These are phyloP conservation scores for Noctuana brunneofusca DNA, from an alignment of 2,888 invertebrate species.

Conservation along the genomic window DNA sequence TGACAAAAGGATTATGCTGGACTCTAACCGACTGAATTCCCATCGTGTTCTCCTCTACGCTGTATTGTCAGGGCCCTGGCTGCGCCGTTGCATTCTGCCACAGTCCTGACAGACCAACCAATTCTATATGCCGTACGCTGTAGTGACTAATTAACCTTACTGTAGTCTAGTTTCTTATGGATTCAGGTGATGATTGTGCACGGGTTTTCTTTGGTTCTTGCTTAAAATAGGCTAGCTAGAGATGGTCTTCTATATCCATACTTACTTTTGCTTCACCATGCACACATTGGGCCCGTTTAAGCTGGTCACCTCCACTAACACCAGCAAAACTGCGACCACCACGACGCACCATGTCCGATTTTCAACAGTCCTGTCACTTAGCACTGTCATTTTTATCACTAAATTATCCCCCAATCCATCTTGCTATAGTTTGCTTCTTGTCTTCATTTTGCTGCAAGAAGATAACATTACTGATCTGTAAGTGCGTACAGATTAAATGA, in stretches of 20 bases:
- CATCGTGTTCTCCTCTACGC: too few species aligned
- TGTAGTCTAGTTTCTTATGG: too few species aligned
- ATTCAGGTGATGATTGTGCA: too few species aligned
- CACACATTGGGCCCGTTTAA: slow-evolving; percentile 76
- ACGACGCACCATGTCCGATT: slow-evolving; percentile 57
- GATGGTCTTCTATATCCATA: slow-evolving; percentile 32
- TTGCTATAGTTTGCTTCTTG: slow-evolving; percentile 34
- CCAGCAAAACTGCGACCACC: slow-evolving; percentile 46
- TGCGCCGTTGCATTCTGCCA: too few species aligned
- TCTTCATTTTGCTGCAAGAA: slow-evolving; percentile 26
- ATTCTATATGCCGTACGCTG: too few species aligned
- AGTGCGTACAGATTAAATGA: too few species aligned
- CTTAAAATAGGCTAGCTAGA: not conserved
- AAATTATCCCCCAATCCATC: slow-evolving; percentile 49
- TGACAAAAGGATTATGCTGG: too few species aligned
- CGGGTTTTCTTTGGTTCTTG: too few species aligned
- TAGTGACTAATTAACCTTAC: too few species aligned
- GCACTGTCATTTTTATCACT: slow-evolving; percentile 44
- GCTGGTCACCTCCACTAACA: slow-evolving; percentile 52
- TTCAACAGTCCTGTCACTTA: slow-evolving; percentile 47
- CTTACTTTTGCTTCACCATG: slow-evolving; percentile 79
- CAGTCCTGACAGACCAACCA: too few species aligned
- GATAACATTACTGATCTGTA: not conserved
- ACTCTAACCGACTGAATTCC: too few species aligned
- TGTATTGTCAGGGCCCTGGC: too few species aligned